Evolutionary conservation across 1,140 invertebrate genomes (phyloP).

Genomic region (Papilio machaon): DNA sequence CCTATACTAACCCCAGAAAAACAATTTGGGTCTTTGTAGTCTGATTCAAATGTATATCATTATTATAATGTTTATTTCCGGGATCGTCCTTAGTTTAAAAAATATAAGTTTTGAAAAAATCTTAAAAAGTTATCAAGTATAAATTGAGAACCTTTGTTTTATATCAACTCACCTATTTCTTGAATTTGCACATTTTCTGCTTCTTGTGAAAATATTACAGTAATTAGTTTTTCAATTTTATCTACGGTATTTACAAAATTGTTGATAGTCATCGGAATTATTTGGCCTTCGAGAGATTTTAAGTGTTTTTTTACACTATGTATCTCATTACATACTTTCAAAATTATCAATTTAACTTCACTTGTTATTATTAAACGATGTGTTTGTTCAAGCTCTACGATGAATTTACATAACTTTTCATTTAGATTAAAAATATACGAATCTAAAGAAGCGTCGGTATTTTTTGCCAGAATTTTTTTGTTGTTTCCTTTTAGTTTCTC

Average conservation of each 20-base stretch:
- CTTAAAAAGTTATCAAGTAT: too few species aligned
- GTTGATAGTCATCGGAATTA: background rate
- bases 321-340: background rate
- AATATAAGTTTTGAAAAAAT: too few species aligned
- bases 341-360: background rate
- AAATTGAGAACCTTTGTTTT: background rate
- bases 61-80: too few species aligned
- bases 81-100: too few species aligned
- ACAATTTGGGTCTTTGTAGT: too few species aligned
- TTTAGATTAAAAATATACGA: background rate
- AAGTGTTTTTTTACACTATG: background rate
- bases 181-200: background rate
- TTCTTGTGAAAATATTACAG: background rate
- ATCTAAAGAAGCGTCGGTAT: background rate
- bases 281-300: background rate
- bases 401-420: background rate
- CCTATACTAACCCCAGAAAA: too few species aligned
- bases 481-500: conserved; percentile 47
- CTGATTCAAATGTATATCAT: too few species aligned
- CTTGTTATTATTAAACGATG: background rate
- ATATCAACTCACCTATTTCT: background rate
- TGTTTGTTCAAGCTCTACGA: background rate
- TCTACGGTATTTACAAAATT: background rate
- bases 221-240: background rate
- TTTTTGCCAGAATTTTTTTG: background rate